phyloP scores from a whole-genome alignment of 2,113 vertebrate genomes.

The Cephalopterus ornatus region DNA sequence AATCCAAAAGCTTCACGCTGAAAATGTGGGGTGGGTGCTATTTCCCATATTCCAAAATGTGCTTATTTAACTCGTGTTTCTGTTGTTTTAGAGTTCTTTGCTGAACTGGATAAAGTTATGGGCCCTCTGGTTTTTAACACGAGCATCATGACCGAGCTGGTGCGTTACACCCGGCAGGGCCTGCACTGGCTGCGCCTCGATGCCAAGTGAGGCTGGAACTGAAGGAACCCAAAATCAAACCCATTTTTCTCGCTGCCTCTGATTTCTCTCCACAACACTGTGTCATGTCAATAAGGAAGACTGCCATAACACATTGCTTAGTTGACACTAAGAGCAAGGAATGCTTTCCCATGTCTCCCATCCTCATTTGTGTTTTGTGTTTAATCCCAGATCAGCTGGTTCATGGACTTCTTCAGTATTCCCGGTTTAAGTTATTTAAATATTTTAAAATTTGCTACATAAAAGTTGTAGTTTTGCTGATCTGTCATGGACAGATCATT shows the following conservation, averaged over 20 bases:
- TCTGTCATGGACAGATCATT: constrained; percentile 64
- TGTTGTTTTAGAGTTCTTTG: constrained; percentile 89
- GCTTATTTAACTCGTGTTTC: constrained; percentile 49
- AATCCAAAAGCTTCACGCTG: accelerated
- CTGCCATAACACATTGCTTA: constrained; percentile 79
- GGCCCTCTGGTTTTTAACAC: constrained; percentile 95
- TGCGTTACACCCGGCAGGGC: constrained; percentile 96
- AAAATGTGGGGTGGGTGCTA: no score
- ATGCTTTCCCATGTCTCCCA: constrained; percentile 68
- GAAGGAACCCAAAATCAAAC: constrained; percentile 64
- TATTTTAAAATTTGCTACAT: constrained; percentile 70
- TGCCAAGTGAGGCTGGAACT: constrained; percentile 83
- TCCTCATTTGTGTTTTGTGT: constrained; percentile 58
- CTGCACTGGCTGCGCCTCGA: constrained; percentile 97
- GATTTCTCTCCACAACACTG: constrained; percentile 86
- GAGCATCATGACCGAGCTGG: constrained; percentile 98
- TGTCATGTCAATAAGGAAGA: constrained; percentile 87
- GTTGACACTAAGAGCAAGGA: constrained; percentile 77
- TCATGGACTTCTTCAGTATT: constrained; percentile 64
- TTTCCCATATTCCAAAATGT: accelerated
- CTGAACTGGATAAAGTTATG: constrained; percentile 97
- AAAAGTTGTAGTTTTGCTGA: constrained; percentile 60
- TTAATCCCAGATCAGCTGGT: constrained; percentile 55
- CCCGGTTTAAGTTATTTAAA: constrained; percentile 74
- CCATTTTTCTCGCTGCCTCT: constrained; percentile 76